A percentile compares a stretch with the other conserved stretches of the same genome.
Evolutionary conservation across 2,888 invertebrate genomes (phyloP).

Genomic region (Watsonalla cultraria): DNA sequence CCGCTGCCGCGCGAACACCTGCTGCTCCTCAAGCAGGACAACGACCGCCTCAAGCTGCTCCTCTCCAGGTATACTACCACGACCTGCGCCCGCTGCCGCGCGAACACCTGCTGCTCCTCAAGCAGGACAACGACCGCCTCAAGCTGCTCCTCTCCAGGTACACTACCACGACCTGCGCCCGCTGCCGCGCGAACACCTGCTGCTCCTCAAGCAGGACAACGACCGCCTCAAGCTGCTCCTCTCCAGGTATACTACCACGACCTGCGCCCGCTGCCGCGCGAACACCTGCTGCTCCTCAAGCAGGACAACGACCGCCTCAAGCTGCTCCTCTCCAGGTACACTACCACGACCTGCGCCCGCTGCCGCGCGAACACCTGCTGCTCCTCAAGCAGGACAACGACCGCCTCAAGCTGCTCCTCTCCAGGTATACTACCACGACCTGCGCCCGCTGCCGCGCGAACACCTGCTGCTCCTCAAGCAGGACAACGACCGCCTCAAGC

Average conservation of each 20-base stretch:
- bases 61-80: neutral
- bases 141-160: constrained; percentile 14
- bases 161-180: constrained; percentile 15
- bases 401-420: constrained; percentile 29
- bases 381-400: constrained; percentile 49
- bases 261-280: constrained; percentile 28
- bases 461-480: constrained; percentile 38
- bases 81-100: constrained; percentile 24
- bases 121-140: constrained; percentile 49
- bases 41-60: constrained; percentile 41
- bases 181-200: constrained; percentile 33
- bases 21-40: constrained; percentile 41
- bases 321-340: neutral
- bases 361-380: constrained; percentile 37
- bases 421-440: too few species aligned
- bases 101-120: constrained; percentile 40
- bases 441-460: constrained; percentile 52
- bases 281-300: constrained; percentile 41
- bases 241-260: neutral
- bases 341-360: constrained; percentile 30
- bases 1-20: constrained; percentile 38
- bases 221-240: constrained; percentile 38
- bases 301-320: constrained; percentile 50
- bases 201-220: constrained; percentile 43
- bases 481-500: constrained; percentile 50